Evolutionary conservation across 1,140 invertebrate genomes (phyloP).

Genomic region (Aleiodes sp.): DNA sequence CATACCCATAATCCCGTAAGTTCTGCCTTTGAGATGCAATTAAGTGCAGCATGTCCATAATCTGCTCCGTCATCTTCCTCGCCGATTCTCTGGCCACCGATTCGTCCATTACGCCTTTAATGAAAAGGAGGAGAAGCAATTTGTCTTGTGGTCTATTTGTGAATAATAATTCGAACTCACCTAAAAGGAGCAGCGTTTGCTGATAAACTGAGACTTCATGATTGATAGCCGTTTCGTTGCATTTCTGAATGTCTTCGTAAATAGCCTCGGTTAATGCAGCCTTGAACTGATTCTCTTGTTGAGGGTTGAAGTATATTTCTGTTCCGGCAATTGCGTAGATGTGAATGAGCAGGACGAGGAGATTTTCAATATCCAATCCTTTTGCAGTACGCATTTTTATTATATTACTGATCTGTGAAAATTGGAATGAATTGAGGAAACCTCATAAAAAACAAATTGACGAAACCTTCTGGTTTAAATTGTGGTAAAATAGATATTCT

Average conservation of each 20-base stretch:
- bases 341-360: conserved; percentile 70
- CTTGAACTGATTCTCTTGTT: conserved; percentile 68
- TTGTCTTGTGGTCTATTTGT: no score
- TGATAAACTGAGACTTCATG: conserved; percentile 54
- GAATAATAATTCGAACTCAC: no score
- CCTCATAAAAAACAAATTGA: no score
- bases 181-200: conserved; percentile 57
- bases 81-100: conserved; percentile 44
- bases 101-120: conserved; percentile 45
- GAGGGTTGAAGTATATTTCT: conserved; percentile 67
- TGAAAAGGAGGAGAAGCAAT: no score
- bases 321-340: conserved; percentile 72
- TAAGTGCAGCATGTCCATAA: conserved; percentile 50
- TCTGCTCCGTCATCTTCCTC: conserved; percentile 47
- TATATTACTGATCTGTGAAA: conserved; percentile 68
- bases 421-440: conserved; percentile 9
- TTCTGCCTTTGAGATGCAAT: conserved; percentile 50
- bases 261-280: conserved; percentile 69
- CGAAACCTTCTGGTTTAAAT: no score
- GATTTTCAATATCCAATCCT: conserved; percentile 69
- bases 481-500: no score
- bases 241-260: conserved; percentile 69
- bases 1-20: conserved; percentile 57
- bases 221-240: conserved; percentile 43
- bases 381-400: conserved; percentile 68